Conservation (phyloP, 2,888 invertebrate species). For the Epinotia brunnichana region DNA sequence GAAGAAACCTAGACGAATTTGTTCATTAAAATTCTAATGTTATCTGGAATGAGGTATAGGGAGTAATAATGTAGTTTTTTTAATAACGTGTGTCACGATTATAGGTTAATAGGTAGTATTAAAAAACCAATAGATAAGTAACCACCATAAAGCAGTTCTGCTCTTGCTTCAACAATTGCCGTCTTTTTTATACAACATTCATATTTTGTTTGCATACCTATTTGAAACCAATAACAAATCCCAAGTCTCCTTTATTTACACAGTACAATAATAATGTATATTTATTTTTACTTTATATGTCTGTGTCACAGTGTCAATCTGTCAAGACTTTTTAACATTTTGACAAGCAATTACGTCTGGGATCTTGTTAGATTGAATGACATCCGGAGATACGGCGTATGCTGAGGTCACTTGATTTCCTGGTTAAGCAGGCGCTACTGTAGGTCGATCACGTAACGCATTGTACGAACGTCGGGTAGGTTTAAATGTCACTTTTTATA, state of each 20-base stretch:
- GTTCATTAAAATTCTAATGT: no score
- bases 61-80: no score
- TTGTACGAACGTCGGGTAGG: no score
- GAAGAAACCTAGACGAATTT: no score
- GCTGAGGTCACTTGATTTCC: slow-evolving; percentile 21
- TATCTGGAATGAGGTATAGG: no score
- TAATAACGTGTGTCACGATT: neutral
- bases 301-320: slow-evolving; percentile 43
- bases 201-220: neutral
- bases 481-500: no score
- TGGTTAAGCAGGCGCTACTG: neutral
- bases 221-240: neutral
- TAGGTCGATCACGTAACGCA: no score
- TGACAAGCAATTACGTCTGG: slow-evolving; percentile 46
- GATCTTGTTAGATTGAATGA: slow-evolving; percentile 30
- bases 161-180: neutral
- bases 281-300: neutral
- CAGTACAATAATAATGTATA: neutral
- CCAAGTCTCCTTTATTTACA: neutral
- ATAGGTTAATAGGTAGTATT: neutral
- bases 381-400: slow-evolving; percentile 13
- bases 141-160: neutral
- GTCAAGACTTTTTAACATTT: slow-evolving; percentile 46
- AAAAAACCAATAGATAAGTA: neutral
- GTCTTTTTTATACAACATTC: neutral